These are phyloP conservation scores for Lydus trimaculatus DNA, from an alignment of 2,888 invertebrate genomes.

Conservation along the genomic window DNA sequence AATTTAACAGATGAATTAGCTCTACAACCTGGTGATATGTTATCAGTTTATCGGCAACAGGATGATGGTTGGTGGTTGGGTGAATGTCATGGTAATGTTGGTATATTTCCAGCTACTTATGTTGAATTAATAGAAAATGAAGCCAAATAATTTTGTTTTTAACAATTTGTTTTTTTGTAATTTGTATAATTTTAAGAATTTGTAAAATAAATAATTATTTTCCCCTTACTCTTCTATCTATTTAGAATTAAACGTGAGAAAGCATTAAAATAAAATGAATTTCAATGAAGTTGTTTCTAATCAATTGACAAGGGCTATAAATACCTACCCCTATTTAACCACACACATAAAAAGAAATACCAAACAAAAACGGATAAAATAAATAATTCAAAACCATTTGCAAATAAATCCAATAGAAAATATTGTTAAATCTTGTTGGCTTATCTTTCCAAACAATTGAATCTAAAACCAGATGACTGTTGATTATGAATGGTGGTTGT, in stretches of 20 bases:
- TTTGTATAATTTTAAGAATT: neutral
- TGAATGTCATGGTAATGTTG: constrained; percentile 82
- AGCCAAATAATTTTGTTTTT: constrained; percentile 5
- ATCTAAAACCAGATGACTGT: constrained; percentile 24
- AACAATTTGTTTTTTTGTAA: constrained; percentile 15
- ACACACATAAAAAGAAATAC: neutral
- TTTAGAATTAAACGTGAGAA: constrained; percentile 35
- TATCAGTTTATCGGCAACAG: constrained; percentile 88
- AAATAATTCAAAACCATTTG: constrained; percentile 53
- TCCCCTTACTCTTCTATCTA: neutral
- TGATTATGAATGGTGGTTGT: constrained; percentile 29
- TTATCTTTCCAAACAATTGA: constrained; percentile 61
- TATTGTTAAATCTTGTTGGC: constrained; percentile 52
- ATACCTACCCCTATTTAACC: neutral
- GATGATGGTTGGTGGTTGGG: constrained; percentile 97
- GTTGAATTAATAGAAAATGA: constrained; percentile 71
- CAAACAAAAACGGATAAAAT: constrained; percentile 50
- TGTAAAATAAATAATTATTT: neutral
- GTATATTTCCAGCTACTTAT: constrained; percentile 94
- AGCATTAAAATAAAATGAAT: constrained; percentile 33
- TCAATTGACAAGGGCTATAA: constrained; percentile 1
- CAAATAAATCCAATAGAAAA: constrained; percentile 48
- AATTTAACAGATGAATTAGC: constrained; percentile 87
- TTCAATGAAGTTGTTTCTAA: constrained; percentile 2
- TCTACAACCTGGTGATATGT: constrained; percentile 76